Conservation (phyloP, 2,113 vertebrate genomes). For the Coregonus clupeaformis region DNA sequence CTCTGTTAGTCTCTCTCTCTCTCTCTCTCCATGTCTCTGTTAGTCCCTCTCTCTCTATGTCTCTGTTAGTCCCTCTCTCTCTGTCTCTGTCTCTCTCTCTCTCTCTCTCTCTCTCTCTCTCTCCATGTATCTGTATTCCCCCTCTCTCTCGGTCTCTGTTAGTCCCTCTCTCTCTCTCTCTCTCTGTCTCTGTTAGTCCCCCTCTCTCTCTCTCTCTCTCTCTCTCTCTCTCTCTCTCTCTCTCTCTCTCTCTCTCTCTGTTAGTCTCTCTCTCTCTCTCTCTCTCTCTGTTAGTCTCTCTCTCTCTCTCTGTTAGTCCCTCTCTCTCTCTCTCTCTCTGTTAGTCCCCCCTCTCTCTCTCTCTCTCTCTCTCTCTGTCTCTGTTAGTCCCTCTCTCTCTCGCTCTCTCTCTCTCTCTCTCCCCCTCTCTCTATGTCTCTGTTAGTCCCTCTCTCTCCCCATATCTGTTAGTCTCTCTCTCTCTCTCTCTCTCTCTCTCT, state of each 20-base stretch:
- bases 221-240: too few relatives aligned
- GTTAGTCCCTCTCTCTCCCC: slow-evolving; percentile 12
- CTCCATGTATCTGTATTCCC: too few relatives aligned
- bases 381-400: too few relatives aligned
- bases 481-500: background rate
- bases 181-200: background rate
- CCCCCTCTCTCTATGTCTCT: slow-evolving; percentile 36
- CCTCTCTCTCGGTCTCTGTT: slow-evolving; percentile 37
- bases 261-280: background rate
- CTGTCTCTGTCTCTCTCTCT: slow-evolving; percentile 31
- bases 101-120: background rate
- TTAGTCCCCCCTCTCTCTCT: too few relatives aligned
- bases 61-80: slow-evolving; percentile 25
- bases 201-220: too few relatives aligned
- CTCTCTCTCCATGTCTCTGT: too few relatives aligned
- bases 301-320: background rate
- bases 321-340: background rate
- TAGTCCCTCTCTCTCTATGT: background rate
- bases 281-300: slow-evolving; percentile 41
- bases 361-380: too few relatives aligned
- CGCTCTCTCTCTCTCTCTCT: background rate
- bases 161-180: slow-evolving; percentile 29
- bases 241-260: background rate
- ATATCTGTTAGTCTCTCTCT: background rate
- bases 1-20: slow-evolving; percentile 32